These are phyloP conservation scores for Tenualosa ilisha DNA, from an alignment of 2,797 vertebrate genomes.

Conservation along the genomic window DNA sequence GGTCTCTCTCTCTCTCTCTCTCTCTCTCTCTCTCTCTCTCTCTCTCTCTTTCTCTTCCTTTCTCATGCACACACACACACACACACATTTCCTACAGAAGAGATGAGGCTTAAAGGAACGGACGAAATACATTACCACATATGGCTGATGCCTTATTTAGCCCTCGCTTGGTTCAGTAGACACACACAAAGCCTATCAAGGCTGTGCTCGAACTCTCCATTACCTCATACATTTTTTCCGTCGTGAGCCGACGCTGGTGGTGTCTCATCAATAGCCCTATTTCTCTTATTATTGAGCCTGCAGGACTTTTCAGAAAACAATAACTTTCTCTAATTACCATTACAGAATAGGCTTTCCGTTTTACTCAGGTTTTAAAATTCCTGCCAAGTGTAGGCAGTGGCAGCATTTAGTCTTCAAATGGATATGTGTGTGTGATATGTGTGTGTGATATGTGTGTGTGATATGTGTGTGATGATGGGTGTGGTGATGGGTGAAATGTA, in stretches of 20 bases:
- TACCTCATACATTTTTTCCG: slow-evolving; percentile 5
- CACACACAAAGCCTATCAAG: not conserved
- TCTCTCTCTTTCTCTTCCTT: not conserved
- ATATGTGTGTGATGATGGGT: not conserved
- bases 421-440: not conserved
- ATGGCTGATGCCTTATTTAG: slow-evolving; percentile 27
- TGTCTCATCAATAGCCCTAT: not conserved
- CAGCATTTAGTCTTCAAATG: not conserved
- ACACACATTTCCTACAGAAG: not conserved
- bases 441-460: not conserved
- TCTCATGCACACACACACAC: not conserved
- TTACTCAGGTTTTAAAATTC: not conserved
- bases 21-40: not conserved
- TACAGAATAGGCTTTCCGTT: not conserved
- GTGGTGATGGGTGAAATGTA: not conserved
- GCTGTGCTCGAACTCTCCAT: not conserved
- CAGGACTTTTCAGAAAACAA: not conserved
- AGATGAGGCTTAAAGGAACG: not conserved
- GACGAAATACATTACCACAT: not conserved
- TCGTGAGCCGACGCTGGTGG: not conserved
- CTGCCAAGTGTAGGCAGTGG: not conserved
- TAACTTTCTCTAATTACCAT: not conserved
- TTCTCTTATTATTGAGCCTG: not conserved
- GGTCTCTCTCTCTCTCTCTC: not conserved
- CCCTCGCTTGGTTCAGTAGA: not conserved